Percentiles rank a stretch among this genome's conserved stretches.
These are phyloP conservation scores for Sebastes umbrosus DNA, from an alignment of 2,797 vertebrate genomes.

Conservation along the genomic window DNA sequence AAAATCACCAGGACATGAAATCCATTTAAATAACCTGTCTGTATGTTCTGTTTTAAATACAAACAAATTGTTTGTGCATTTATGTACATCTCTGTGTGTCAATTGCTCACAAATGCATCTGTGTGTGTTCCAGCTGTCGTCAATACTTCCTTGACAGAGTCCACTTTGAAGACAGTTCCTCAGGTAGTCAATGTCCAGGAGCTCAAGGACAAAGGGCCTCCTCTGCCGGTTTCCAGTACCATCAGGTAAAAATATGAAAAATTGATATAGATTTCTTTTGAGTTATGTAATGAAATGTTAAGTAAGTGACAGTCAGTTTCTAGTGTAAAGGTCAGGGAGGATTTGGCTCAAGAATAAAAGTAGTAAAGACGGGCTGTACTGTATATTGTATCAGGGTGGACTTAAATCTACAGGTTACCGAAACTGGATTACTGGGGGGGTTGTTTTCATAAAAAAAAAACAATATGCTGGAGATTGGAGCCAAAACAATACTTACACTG, in stretches of 20 bases:
- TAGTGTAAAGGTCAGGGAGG: background rate
- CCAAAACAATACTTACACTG: background rate
- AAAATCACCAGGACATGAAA: background rate
- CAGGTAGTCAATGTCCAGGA: conserved; percentile 94
- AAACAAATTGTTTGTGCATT: background rate
- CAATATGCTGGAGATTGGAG: background rate
- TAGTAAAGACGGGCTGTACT: background rate
- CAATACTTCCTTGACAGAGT: conserved; percentile 87
- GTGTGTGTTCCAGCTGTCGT: conserved; percentile 67
- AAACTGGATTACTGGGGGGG: no score
- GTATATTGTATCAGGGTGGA: background rate
- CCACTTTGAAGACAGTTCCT: conserved; percentile 90
- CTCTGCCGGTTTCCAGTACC: conserved; percentile 70
- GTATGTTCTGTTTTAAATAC: background rate
- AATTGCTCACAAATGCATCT: background rate
- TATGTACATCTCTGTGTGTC: background rate
- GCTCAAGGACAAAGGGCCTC: conserved; percentile 80
- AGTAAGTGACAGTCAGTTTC: background rate
- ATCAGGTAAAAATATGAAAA: conserved; percentile 80
- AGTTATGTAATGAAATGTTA: background rate
- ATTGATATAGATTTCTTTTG: background rate
- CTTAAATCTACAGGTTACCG: background rate
- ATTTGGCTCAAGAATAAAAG: background rate
- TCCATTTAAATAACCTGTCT: background rate
- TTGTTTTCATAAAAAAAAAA: background rate